Evolutionary conservation across 2,797 vertebrate genomes (phyloP), one percentile per base, ranked within the genome.

Genomic region (Adrianichthys oophorus): DNA sequence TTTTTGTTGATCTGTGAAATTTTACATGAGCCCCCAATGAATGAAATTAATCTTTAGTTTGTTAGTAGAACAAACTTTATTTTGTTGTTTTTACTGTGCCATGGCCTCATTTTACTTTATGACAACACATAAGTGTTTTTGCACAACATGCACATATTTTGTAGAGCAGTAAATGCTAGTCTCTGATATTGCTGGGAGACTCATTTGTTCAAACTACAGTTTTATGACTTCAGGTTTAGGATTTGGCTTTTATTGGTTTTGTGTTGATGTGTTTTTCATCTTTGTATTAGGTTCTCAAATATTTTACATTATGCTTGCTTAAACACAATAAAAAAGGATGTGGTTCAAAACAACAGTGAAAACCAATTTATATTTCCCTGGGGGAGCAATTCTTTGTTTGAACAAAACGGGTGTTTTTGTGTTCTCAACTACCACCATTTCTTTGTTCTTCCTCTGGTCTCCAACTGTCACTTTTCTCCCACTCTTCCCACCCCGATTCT

Each of bases 401-500:
- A 74, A 65, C 52, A 49, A 41, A 78, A 65, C 4, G 12, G 14
- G 10, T 45, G 50, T 68, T 71, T 49, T 26, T 62, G 42, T 43
- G 18, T 58, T 75, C 59, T 40, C 45, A 5, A 47, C 42, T 45
- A 24, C 18, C 41, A 62, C 40, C 44, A 24, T 4, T 4, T 26
- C 54, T 58, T 10, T 15, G 57, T 68, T 32, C 15, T 41, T 59
- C 32, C 18, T 26, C 46, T 45, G 15, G n/a, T 65, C 77, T 59
- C 52, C 45, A 52, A 24, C 55, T 62, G 48, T 62, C 56, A 43
- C 59, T 74, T 52, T n/a, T 52, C 65, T 43, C n/a, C 47, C 32
- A 37, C 32, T 70, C 69, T 56, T 53, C 37, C 37, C 58, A n/a
- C 49, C 47, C 56, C 70, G 53, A 47, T 64, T 62, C 80, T 71